A percentile compares a stretch with the other conserved stretches of the same genome.
phyloP scores from a whole-genome alignment of 1,140 invertebrate species.

The Drosophila pandora region DNA sequence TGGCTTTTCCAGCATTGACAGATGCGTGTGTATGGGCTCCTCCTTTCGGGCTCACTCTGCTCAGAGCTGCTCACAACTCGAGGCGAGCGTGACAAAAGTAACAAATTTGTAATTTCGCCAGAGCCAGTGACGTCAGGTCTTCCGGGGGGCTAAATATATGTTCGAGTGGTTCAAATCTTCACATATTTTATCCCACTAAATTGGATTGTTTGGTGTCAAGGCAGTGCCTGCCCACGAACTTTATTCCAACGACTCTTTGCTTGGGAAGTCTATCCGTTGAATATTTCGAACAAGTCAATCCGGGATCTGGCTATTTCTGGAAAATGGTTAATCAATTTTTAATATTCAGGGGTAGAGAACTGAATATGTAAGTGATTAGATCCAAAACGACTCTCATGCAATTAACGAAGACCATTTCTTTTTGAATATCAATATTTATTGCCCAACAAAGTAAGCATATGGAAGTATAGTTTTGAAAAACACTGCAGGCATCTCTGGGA shows the following conservation, averaged over 20 bases:
- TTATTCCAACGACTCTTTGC: slow-evolving; percentile 4
- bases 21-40: slow-evolving; percentile 14
- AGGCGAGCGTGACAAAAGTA: slow-evolving; percentile 56
- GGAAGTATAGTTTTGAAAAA: not conserved
- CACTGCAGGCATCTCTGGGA: not conserved
- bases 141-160: slow-evolving; percentile 29
- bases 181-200: slow-evolving; percentile 20
- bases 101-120: slow-evolving; percentile 37
- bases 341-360: no score
- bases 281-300: slow-evolving; percentile 5
- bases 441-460: no score
- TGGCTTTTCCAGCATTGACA: slow-evolving; percentile 52
- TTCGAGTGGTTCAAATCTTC: slow-evolving; percentile 23
- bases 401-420: no score
- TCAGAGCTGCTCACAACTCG: slow-evolving; percentile 33
- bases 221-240: slow-evolving; percentile 7
- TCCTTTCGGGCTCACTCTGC: slow-evolving; percentile 30
- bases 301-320: not conserved
- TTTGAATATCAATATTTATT: no score
- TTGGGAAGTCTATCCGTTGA: slow-evolving; percentile 7
- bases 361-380: no score
- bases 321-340: not conserved
- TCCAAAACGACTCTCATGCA: no score
- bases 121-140: slow-evolving; percentile 41
- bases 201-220: slow-evolving; percentile 25